Base-by-base conservation (phyloP, 2,113 vertebrate genomes). In the Cyanoderma ruficeps region DNA sequence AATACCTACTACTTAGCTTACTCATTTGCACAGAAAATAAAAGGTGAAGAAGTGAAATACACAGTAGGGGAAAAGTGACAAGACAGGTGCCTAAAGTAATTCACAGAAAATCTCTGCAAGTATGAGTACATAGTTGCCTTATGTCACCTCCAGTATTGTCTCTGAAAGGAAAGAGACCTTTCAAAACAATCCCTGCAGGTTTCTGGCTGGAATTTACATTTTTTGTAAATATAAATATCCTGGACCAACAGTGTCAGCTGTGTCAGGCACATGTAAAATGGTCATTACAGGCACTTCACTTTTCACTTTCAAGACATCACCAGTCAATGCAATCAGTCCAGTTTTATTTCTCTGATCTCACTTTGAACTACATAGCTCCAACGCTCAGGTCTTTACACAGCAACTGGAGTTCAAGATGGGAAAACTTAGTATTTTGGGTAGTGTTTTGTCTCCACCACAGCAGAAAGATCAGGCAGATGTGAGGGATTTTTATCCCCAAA, bases 281-380 rank as follows among this genome's bases (percentile, higher is more conserved):
- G 42, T 39, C 42, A 86, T 63, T 35, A 49, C 15, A 79, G 46
- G 82, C 49, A 67, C 15, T 81, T 83, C 5, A 37, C 68, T 94
- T 89, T 76, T 75, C 5, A 2, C 61, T 67, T 57, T 41, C 7
- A 85, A 81, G 37, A 61, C 19, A 72, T 56, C 20, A 84, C 10
- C 49, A 61, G 23, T 31, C 49, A 83, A 7, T 25, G 30, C 15
- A 67, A 37, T 41, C 72, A 68, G 15, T 18, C 11, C 10, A 89
- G 41, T 39, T 96, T 39, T 53, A 53, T 65, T 95, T 89, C 53
- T 94, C 79, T 92, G 37, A 37, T 89, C 77, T 71, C 28, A 85
- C 49, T 92, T 94, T 35, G 74, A 93, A 71, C 17, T 75, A 53
- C 1, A 9, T 22, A 41, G 47, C 25, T 89, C 53, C n/a, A 89